A percentile compares a stretch with the other conserved stretches of the same genome.
Evolutionary conservation across 2,113 vertebrate species (phyloP).

Genomic region (Castor canadensis): DNA sequence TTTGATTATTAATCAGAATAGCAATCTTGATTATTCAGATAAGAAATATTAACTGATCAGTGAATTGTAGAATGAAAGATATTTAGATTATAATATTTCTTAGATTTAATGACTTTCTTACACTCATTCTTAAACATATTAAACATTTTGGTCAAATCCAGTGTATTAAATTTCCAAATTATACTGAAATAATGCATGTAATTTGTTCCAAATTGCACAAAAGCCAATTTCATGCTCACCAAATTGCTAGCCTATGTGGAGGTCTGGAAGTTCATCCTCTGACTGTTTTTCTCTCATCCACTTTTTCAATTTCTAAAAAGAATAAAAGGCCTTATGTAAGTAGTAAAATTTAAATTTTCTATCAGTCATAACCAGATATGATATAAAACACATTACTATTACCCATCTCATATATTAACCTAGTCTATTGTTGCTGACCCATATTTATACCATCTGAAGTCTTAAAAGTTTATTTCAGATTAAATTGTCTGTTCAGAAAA

Average conservation of each 20-base stretch:
- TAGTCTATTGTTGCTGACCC: not conserved
- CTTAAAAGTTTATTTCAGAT: conserved; percentile 16
- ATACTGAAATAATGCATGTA: not conserved
- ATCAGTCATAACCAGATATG: not conserved
- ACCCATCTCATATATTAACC: not conserved
- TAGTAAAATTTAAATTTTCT: not conserved
- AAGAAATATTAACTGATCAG: not conserved
- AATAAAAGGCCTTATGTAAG: not conserved
- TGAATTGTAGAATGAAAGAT: not conserved
- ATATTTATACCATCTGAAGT: not conserved
- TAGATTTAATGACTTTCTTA: not conserved
- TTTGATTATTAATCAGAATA: conserved; percentile 21
- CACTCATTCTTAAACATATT: not conserved
- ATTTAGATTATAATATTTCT: not conserved
- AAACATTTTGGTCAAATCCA: not conserved
- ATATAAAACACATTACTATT: not conserved
- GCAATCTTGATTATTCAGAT: not conserved
- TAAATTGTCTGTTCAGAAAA: conserved; percentile 16
- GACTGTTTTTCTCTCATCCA: not conserved
- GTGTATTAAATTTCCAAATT: not conserved
- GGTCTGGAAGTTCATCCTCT: not conserved
- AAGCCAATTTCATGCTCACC: not conserved
- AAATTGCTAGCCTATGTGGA: not conserved
- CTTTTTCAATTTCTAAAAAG: not conserved
- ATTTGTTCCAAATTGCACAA: not conserved